Evolutionary conservation across 2,113 vertebrate species (phyloP), one percentile per base, ranked within the genome.

Genomic region (Excalfactoria chinensis): DNA sequence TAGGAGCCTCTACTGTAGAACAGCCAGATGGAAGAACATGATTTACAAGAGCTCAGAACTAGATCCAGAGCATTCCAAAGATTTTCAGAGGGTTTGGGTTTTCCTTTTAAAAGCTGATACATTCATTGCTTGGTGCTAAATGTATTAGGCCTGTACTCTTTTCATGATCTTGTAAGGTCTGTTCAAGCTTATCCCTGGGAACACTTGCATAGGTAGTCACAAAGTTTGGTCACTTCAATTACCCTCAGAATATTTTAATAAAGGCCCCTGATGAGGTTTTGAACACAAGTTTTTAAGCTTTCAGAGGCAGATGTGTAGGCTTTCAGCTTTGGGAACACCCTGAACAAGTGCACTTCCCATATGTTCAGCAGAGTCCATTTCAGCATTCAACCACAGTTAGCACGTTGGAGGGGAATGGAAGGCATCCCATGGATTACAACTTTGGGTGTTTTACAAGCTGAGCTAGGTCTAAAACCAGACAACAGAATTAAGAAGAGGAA

Each of bases 1-100:
- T 13, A 5, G 56, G 35, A 37, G 15, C 1, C 1, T 49, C 28
- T 6, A 0, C 46, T 72, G 3, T 1, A 21, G 17, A 37, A 10
- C 0, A 62, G 37, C 21, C 51, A 17, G 35, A 1, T 8, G 34
- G 15, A 40, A 48, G 12, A 21, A 9, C 0, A 1, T 44, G 22
- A 6, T 75, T 41, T 21, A 43, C n/a, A 13, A 34, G 30, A 2
- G 1, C 0, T 43, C 17, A 35, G 62, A 37, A 56, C 37, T 13
- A 5, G 66, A 40, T 30, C 66, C 43, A 22, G 0, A 74, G 22
- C 3, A 15, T 6, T 55, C 64, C 30, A 64, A n/a, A 28, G 18
- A 30, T 62, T 0, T 25, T 46, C n/a, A 2, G 4, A 34, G 32
- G 51, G 26, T 0, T 4, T 69, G 72, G 23, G 25, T 10, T 23